Base-by-base conservation (phyloP, 2,797 vertebrate genomes). In the Coregonus suidteri region DNA sequence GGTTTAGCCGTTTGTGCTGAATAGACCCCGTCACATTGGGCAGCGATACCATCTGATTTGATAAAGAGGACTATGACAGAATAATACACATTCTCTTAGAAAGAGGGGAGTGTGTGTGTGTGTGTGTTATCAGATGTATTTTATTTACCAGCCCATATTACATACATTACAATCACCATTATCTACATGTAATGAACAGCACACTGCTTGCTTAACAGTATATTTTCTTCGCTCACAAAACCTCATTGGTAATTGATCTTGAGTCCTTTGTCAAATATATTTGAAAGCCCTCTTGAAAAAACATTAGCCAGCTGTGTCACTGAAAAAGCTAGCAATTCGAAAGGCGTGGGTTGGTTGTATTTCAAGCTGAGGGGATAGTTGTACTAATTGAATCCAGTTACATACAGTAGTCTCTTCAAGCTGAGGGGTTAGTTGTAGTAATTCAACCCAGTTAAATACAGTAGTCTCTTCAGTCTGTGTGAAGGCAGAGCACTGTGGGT, bases 21-120 rank as follows among this genome's bases (percentile, higher is more conserved):
- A 88, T 80, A 82, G 84, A 84, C 74, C 71, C 88, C 85, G 85
- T 90, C 89, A 86, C 76, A 82, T 15, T 15, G 78, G 25, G 81
- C 69, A 73, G 76, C 81, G 91, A 92, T 92, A 87, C 77, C 76
- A 91, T 89, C 89, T 80, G 85, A 89, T 90, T 91, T 88, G 87
- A 91, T 90, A 85, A 83, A 78, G 15, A 71, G 41, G 54, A 77
- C 20, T 35, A 81, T 53, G 13, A 81, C 76, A 59, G 80, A 85
- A 84, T 86, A 77, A 88, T 90, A 86, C 6, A 52, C 73, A 76
- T 85, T 83, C 81, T 77, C 81, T 52, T 18, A n/a, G 85, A 88
- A 82, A 70, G 71, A 1, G 54, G 14, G 15, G 20, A 54, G 53
- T 75, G 34, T 71, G 20, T 35, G 31, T 20, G 31, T 20, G 20